These are phyloP conservation scores for Pipistrellus nathusii DNA, from an alignment of 2,797 vertebrate genomes.

Conservation along the genomic window DNA sequence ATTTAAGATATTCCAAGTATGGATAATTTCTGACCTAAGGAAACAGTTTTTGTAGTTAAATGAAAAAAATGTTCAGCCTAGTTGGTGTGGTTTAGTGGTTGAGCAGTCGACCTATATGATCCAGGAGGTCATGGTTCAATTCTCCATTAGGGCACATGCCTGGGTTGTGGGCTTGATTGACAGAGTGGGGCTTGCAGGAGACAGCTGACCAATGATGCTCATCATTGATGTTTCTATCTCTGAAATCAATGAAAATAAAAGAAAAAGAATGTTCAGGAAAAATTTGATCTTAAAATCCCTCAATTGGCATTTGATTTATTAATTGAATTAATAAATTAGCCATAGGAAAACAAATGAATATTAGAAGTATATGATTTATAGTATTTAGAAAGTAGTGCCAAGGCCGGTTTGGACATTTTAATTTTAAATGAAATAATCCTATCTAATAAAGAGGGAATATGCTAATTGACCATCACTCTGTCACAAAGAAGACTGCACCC, in stretches of 20 bases:
- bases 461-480: no score
- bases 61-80: constrained; percentile 53
- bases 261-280: constrained; percentile 53
- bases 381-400: constrained; percentile 43
- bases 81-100: no score
- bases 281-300: constrained; percentile 19
- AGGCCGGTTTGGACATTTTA: neutral
- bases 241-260: no score
- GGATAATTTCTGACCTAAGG: constrained; percentile 19
- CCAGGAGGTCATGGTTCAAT: no score
- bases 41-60: constrained; percentile 57
- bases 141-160: no score
- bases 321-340: constrained; percentile 11
- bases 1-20: constrained; percentile 28
- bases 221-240: no score
- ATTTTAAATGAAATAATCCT: constrained; percentile 78
- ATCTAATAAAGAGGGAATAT: no score
- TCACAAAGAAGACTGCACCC: no score
- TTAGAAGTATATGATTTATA: constrained; percentile 37
- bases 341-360: neutral
- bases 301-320: constrained; percentile 47
- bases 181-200: no score
- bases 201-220: no score
- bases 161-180: no score
- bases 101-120: no score